These are phyloP conservation scores for Formica exsecta DNA, from an alignment of 1,140 invertebrate species.

Conservation along the genomic window DNA sequence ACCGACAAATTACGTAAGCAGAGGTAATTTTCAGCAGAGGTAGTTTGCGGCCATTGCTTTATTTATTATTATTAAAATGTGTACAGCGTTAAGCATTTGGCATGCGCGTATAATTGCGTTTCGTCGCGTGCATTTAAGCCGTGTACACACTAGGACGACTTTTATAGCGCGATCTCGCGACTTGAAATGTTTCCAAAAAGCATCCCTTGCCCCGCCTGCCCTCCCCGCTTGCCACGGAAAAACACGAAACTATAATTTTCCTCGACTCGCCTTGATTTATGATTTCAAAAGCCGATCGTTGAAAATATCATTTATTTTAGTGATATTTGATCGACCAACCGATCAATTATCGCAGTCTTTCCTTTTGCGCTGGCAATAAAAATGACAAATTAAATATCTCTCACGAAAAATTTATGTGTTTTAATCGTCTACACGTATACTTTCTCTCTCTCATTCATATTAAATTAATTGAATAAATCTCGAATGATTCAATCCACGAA, in stretches of 20 bases:
- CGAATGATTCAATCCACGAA: no score
- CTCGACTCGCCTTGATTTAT: not conserved
- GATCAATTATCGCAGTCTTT: no score
- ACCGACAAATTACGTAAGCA: conserved; percentile 19
- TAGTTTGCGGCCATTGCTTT: conserved; percentile 21
- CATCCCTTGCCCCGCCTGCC: no score
- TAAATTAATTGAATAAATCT: no score
- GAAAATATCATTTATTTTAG: not conserved
- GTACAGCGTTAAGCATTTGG: conserved; percentile 13
- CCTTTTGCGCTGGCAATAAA: no score
- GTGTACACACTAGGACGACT: conserved; percentile 24
- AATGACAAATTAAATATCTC: no score
- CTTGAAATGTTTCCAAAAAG: conserved; percentile 50
- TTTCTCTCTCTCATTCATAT: no score
- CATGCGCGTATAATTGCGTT: conserved; percentile 34
- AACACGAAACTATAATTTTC: conserved; percentile 3
- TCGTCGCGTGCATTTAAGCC: conserved; percentile 18
- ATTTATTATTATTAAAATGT: conserved; percentile 41
- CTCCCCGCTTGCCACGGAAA: not conserved
- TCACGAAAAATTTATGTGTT: no score
- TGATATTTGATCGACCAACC: no score
- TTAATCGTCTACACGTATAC: no score
- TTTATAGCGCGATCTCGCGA: conserved; percentile 38
- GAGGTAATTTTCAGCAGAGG: conserved; percentile 12
- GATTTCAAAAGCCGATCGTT: not conserved